Conservation (phyloP, 2,113 vertebrate genomes). For the Anolis carolinensis region DNA sequence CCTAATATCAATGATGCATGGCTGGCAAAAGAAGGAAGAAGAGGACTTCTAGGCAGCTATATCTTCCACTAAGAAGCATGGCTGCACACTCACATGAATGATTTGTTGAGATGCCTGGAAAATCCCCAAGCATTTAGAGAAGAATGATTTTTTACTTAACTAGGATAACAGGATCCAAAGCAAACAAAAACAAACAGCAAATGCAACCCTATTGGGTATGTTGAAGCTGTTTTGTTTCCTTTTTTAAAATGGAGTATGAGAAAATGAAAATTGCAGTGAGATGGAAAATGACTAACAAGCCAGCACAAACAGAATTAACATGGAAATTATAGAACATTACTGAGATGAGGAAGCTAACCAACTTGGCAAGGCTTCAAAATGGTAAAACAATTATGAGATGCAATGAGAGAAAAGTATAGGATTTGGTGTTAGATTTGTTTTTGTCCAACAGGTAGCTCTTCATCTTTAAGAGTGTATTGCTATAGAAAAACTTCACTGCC, state of each 20-base stretch:
- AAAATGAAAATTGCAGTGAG: background rate
- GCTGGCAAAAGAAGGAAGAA: conserved; percentile 4
- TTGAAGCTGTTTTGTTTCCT: background rate
- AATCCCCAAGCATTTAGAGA: conserved; percentile 20
- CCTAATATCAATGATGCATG: background rate
- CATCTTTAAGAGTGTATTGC: background rate
- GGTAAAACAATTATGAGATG: background rate
- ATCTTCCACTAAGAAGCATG: conserved; percentile 11
- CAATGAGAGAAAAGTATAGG: background rate
- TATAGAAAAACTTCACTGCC: background rate
- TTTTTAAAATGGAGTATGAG: background rate
- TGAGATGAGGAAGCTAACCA: background rate
- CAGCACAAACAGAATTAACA: background rate
- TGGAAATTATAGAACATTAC: background rate
- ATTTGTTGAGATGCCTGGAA: conserved; percentile 1
- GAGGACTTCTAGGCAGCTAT: conserved; percentile 24
- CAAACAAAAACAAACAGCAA: background rate
- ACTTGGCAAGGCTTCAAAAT: background rate
- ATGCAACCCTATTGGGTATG: background rate
- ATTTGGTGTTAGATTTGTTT: background rate
- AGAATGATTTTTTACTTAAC: conserved; percentile 16
- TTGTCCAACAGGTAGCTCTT: background rate
- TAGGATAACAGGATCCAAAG: background rate
- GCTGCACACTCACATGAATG: background rate
- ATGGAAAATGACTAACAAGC: background rate